Evolutionary conservation across 2,888 invertebrate species (phyloP).

Genomic region (Drosophila barbarae): DNA sequence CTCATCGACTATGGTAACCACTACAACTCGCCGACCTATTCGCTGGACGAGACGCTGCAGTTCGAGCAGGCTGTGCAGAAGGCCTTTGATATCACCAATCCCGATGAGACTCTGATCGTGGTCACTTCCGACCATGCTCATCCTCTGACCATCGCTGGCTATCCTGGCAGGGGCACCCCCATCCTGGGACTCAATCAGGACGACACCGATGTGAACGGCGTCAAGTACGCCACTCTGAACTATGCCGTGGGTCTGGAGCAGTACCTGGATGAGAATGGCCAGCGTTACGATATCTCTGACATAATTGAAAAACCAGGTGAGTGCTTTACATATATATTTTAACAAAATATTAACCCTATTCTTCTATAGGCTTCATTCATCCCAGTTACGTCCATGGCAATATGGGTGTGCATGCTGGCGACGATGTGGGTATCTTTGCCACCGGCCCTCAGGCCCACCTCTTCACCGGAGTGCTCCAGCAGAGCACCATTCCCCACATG

Average conservation of each 20-base stretch:
- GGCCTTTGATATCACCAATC: conserved; percentile 82
- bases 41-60: conserved; percentile 89
- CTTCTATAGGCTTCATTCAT: conserved; percentile 46
- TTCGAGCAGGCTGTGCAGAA: conserved; percentile 85
- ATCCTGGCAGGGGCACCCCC: conserved; percentile 81
- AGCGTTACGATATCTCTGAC: conserved; percentile 59
- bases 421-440: conserved; percentile 89
- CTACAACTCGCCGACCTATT: conserved; percentile 83
- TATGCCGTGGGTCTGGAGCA: conserved; percentile 85
- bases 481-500: conserved; percentile 87
- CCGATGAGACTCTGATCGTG: conserved; percentile 87
- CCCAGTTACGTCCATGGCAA: conserved; percentile 82
- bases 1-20: conserved; percentile 82
- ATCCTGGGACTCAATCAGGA: conserved; percentile 81
- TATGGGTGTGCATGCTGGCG: conserved; percentile 84
- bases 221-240: conserved; percentile 85
- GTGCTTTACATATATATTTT: not conserved
- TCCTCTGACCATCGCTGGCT: conserved; percentile 87
- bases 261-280: conserved; percentile 55
- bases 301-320: conserved; percentile 46
- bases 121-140: conserved; percentile 91
- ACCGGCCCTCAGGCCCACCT: conserved; percentile 88
- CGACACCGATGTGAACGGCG: conserved; percentile 81
- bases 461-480: conserved; percentile 88
- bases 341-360: not conserved